These are phyloP conservation scores for Lagocephalus sceleratus DNA, from an alignment of 2,797 vertebrate genomes.

Conservation along the genomic window DNA sequence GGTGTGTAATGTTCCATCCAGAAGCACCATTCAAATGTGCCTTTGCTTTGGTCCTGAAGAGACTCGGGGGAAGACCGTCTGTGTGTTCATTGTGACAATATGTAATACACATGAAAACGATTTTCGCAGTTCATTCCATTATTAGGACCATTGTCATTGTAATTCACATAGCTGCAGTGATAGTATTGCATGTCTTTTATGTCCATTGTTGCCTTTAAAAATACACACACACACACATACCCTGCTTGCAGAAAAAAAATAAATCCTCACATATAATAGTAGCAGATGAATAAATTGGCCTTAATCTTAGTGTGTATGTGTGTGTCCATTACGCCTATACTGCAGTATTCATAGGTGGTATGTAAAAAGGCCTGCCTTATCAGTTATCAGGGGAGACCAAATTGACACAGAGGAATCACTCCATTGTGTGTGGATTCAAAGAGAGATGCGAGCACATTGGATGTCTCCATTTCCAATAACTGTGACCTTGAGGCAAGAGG, in stretches of 20 bases:
- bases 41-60: too few relatives aligned
- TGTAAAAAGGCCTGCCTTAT: slow-evolving; percentile 66
- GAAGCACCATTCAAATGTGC: too few relatives aligned
- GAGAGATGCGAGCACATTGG: slow-evolving; percentile 69
- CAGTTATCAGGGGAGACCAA: slow-evolving; percentile 67
- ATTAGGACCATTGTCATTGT: slow-evolving; percentile 61
- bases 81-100: slow-evolving; percentile 1
- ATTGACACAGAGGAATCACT: slow-evolving; percentile 70
- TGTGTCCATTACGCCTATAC: slow-evolving; percentile 49
- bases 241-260: slow-evolving; percentile 48
- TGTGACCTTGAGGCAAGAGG: slow-evolving; percentile 70
- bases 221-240: slow-evolving; percentile 27
- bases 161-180: slow-evolving; percentile 56
- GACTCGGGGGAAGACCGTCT: too few relatives aligned
- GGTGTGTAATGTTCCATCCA: too few relatives aligned
- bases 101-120: slow-evolving; percentile 35
- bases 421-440: slow-evolving; percentile 71
- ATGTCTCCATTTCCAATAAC: slow-evolving; percentile 77
- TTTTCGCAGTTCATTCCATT: slow-evolving; percentile 59
- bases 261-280: slow-evolving; percentile 69
- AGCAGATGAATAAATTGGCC: slow-evolving; percentile 68
- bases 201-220: slow-evolving; percentile 64
- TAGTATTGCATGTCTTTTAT: slow-evolving; percentile 62
- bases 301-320: slow-evolving; percentile 51
- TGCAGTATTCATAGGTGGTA: slow-evolving; percentile 67